Percentiles rank a stretch among this genome's conserved stretches.
Evolutionary conservation across 2,888 invertebrate genomes (phyloP).

Genomic region (Meganola albula): DNA sequence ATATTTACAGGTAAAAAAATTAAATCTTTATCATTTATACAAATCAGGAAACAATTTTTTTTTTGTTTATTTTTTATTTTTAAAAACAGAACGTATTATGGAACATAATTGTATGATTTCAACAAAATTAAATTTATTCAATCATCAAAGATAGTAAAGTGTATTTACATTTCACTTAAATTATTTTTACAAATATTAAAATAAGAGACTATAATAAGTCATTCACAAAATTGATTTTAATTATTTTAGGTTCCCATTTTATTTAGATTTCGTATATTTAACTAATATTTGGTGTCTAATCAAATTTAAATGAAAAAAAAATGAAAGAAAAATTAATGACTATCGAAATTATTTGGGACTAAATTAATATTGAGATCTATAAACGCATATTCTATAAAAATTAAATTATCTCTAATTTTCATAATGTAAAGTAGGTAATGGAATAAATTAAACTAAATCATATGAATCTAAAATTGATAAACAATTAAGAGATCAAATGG

Average conservation of each 20-base stretch:
- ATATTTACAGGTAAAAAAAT: conserved; percentile 59
- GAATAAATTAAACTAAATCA: conserved; percentile 65
- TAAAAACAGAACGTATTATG: conserved; percentile 46
- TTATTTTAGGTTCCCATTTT: conserved; percentile 20
- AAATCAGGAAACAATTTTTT: conserved; percentile 39
- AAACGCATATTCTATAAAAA: conserved; percentile 34
- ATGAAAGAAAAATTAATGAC: conserved; percentile 51
- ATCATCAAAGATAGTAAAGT: conserved; percentile 21
- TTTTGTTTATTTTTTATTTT: conserved; percentile 39
- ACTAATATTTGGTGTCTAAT: conserved; percentile 73
- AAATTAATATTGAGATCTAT: conserved; percentile 69
- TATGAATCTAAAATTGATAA: conserved; percentile 59
- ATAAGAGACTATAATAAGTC: conserved; percentile 24
- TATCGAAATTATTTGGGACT: conserved; percentile 71
- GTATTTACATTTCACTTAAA: conserved; percentile 44
- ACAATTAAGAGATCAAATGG: conserved; percentile 67
- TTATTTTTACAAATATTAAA: conserved; percentile 32
- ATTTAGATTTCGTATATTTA: conserved; percentile 42
- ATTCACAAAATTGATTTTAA: conserved; percentile 20
- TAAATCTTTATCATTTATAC: conserved; percentile 46
- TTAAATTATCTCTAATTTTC: conserved; percentile 26
- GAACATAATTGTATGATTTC: conserved; percentile 36
- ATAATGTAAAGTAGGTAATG: conserved; percentile 31
- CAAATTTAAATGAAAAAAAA: conserved; percentile 46
- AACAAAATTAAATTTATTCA: conserved; percentile 46